These are phyloP conservation scores for Spinibarbus caldwelli DNA, from an alignment of 2,797 vertebrate species.

Conservation along the genomic window DNA sequence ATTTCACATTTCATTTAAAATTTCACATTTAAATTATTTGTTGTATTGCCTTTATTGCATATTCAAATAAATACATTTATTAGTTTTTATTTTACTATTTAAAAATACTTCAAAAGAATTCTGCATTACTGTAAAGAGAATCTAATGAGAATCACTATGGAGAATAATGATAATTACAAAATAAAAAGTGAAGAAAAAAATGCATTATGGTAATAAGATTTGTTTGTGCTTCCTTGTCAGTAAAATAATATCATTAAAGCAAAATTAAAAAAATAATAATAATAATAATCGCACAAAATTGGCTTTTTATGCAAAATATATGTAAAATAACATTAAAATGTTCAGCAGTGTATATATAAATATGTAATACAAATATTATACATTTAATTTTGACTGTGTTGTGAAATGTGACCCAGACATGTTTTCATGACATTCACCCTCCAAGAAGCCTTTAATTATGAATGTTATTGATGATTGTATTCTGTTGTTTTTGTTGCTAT, in stretches of 20 bases:
- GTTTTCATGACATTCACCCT: neutral
- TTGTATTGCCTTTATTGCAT: too few species aligned
- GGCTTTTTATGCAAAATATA: neutral
- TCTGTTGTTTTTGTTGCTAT: conserved; percentile 5
- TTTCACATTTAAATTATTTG: too few species aligned
- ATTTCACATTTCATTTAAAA: too few species aligned
- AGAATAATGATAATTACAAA: neutral
- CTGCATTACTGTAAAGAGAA: too few species aligned
- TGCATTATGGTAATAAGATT: neutral
- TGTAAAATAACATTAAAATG: neutral
- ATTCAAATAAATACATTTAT: neutral
- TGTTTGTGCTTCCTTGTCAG: neutral
- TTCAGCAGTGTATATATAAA: neutral
- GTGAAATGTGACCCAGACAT: neutral
- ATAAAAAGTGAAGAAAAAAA: neutral
- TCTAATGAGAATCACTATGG: too few species aligned
- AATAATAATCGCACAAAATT: neutral
- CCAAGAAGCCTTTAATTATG: neutral
- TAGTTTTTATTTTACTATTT: neutral
- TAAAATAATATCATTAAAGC: neutral
- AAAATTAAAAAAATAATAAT: too few species aligned
- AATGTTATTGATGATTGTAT: neutral
- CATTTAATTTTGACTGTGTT: neutral
- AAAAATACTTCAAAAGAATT: too few species aligned
- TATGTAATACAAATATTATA: neutral